Base-by-base conservation (phyloP, 2,888 invertebrate genomes). In the Biston stratarius region DNA sequence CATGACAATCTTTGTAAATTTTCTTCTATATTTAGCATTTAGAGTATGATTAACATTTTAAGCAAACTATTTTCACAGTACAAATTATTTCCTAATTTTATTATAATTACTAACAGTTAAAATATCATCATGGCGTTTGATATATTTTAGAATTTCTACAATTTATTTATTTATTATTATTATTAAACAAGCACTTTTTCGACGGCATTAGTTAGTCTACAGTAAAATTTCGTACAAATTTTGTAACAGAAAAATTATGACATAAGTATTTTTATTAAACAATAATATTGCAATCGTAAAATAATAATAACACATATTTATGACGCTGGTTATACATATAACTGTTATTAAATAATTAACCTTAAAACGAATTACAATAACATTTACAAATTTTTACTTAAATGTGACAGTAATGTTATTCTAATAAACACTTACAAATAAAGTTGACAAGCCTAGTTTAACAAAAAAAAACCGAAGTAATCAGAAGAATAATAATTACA, bases 241-340 rank as follows among this genome's bases (percentile, higher is more conserved):
- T 24, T 24, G 24, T 24, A 24, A 24, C 24, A 24, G 24, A 24
- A 24, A 24, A 3, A 24, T 24, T 24, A 52, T n/a, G 11, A 11
- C 24, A 48, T 9, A 9, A 15, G 15, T 48, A 38, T 38, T 52
- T n/a, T 12, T 52, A 12, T 12, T 56, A 11, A 45, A 57, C 44
- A 9, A 42, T 40, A 42, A n/a, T 56, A 33, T 33, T 33, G 5
- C 12, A 40, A 5, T 57, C 42, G n/a, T 3, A 59, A 53, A 56
- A 58, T 53, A 40, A 55, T 58, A 64, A 52, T 15, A 49, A 53
- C 42, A 62, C 65, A 69, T 63, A 70, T 65, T 67, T 67, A 72
- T 70, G 68, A 66, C 38, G 68, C 68, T 55, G 70, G 62, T 61
- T 61, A 62, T 70, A 71, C 67, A 70, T n/a, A 52, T 47, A 53